Evolutionary conservation across 2,888 invertebrate species (phyloP), one percentile per base, ranked within the genome.

Genomic region (Ditylenchus weischeri): DNA sequence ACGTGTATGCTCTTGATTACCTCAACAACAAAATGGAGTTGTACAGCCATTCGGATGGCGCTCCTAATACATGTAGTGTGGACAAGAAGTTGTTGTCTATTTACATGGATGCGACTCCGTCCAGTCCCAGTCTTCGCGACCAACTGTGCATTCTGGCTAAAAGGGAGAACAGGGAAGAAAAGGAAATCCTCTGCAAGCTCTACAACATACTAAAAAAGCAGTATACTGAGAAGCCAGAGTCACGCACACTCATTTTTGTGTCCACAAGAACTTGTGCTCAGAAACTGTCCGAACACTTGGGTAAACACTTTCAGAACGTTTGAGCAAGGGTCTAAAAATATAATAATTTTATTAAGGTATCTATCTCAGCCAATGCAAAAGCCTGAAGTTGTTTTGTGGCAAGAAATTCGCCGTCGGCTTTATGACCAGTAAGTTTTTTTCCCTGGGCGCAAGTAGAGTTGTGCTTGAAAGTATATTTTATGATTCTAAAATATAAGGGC

Each of bases 221-320:
- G 57, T 70, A 63, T 50, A 18, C 57, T 13, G 47, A 54, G 43
- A 43, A 69, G 5, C 61, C 64, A 23, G 65, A 64, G 43, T 72
- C 72, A 4, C 66, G 72, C 1, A 63, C 68, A n/a, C 62, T 73
- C 13, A 68, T 73, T 48, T 73, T 73, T 36, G 73, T 73, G 23
- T 57, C 69, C 43, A 70, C 69, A 7, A 67, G 73, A n/a, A 62
- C 54, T n/a, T 58, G 59, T 4, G 70, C 70, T 7, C 63, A 57
- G 23, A 61, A 59, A 13, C 65, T 73, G 48, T 50, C 50, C 38
- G 47, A 51, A n/a, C 59, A 62, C 51, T 38, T 73, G 19, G 63
- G 59, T 43, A 60, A 60, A 6, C n/a, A n/a, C n/a, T n/a, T n/a
- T n/a, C n/a, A n/a, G n/a, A n/a, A n/a, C n/a, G n/a, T n/a, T n/a